phyloP scores from a whole-genome alignment of 2,113 vertebrate species.

The Alectura lathami region DNA sequence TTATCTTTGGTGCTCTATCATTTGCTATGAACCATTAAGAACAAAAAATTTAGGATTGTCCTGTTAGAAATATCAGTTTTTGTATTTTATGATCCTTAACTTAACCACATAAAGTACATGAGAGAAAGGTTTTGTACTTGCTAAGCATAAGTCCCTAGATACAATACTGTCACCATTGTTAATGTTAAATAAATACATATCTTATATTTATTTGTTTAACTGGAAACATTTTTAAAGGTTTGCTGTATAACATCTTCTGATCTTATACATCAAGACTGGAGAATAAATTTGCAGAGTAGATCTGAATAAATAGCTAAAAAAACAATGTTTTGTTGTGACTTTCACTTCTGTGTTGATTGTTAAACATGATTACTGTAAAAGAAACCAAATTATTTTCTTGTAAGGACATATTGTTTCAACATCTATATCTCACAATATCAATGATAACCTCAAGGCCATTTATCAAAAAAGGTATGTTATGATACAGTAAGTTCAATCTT shows the following conservation, averaged over 20 bases:
- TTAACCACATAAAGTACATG: not conserved
- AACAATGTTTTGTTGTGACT: not conserved
- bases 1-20: not conserved
- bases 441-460: not conserved
- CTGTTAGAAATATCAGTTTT: not conserved
- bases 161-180: not conserved
- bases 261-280: not conserved
- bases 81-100: not conserved
- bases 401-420: not conserved
- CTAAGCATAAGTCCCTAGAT: not conserved
- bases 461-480: not conserved
- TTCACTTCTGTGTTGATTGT: not conserved
- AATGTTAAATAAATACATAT: not conserved
- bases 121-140: not conserved
- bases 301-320: not conserved
- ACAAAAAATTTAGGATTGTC: not conserved
- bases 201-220: not conserved
- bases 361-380: not conserved
- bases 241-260: too few relatives aligned
- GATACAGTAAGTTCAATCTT: not conserved
- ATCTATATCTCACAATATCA: not conserved
- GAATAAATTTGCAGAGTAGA: not conserved
- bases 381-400: not conserved
- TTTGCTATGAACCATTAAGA: not conserved
- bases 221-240: not conserved